Evolutionary conservation across 2,113 vertebrate genomes (phyloP), one percentile per base, ranked within the genome.

Genomic region (Apus apus): DNA sequence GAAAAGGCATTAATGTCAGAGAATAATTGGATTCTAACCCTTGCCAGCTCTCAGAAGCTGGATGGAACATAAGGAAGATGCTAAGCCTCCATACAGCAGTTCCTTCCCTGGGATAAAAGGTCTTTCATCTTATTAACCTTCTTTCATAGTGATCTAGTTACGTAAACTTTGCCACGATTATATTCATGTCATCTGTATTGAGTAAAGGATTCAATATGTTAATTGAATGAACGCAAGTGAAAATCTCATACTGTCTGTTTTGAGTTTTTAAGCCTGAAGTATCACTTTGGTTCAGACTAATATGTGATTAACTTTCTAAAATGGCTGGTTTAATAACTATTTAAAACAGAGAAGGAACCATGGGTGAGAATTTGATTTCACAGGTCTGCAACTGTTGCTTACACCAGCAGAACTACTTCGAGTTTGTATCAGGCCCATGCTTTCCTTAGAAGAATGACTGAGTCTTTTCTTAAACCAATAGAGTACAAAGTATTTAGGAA

Each of bases 21-120:
- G 93, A 97, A 95, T 97, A 97, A 97, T 96, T 95, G 94, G 96
- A 96, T 97, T 97, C 93, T 77, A 82, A 79, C 78, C 67, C 78
- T 86, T 91, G 90, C 77, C 65, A 15, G 81, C 85, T 93, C 88
- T 93, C 94, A 95, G 93, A 96, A 83, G 92, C 93, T 96, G 77
- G 58, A 89, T 4, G 1, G 92, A 89, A 94, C 87, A 96, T 92
- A 97, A 95, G 95, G 90, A 86, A 91, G 80, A 85, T 87, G 30
- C 86, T 96, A 97, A 97, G 94, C 96, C 80, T 92, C 67, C 71
- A 91, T 77, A 74, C 78, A 94, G 74, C 53, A 94, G 80, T 96
- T 95, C 80, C 92, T 77, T 90, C 84, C 77, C 67, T 56, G 57
- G 34, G 91, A 83, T 95, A 96, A 97, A 96, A 12, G 93, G 77